Evolutionary conservation across 2,888 invertebrate genomes (phyloP), one percentile per base, ranked within the genome.

Genomic region (Synanthedon vespiformis): DNA sequence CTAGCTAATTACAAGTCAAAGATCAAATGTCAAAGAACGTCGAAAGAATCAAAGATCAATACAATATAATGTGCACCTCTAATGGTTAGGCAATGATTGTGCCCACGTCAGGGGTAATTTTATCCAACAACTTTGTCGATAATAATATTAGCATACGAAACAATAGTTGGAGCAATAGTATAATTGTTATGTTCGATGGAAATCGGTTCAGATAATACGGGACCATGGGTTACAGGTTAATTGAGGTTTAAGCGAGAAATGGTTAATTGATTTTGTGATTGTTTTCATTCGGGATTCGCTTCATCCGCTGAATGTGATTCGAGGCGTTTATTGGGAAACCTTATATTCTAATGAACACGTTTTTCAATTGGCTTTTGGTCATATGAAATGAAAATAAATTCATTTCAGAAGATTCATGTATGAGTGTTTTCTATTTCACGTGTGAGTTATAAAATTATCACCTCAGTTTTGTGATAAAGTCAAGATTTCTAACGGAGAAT

Each of bases 81-180:
- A 48, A 51, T 47, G 49, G 40, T 18, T 14, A 48, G 48, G 48
- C 12, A 48, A 14, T 16, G 12, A 14, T 16, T 12, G 48, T 18
- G 16, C 48, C 48, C 16, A 8, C 13, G 48, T 14, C 16, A n/a
- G 44, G 14, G 14, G 44, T 14, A 44, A 44, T 44, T 44, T 44
- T 44, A 44, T 13, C 44, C 44, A 8, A 14, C 44, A 44, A 44
- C 44, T 44, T 44, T 44, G 44, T 44, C 44, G 44, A 44, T 44
- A 44, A 44, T 44, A 44, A 54, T 55, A 60, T 60, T 60, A 57
- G 53, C 60, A 60, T 58, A 55, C 58, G 54, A 56, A 55, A 57
- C 58, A 58, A 60, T 60, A 58, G 58, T 60, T 60, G 61, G 64
- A 68, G 74, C 73, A 74, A 74, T 75, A 67, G 69, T 65, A 66